Conservation (phyloP, 1,140 invertebrate genomes). For the Lamellibrachia luymesi region DNA sequence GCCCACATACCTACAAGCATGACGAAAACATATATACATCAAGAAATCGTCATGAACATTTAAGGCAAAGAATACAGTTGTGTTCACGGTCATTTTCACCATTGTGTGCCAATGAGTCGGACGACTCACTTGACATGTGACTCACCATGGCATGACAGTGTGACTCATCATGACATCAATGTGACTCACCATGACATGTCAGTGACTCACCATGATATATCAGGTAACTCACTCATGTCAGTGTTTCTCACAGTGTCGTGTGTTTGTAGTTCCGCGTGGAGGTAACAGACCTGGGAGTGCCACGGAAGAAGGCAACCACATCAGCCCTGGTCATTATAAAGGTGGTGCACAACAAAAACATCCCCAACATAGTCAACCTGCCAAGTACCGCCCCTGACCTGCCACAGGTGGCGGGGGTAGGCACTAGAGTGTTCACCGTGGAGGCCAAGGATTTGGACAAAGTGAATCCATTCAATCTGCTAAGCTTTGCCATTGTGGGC, state of each 20-base stretch:
- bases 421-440: conserved; percentile 32
- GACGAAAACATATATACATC: too few species aligned
- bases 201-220: not conserved
- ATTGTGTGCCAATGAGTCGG: too few species aligned
- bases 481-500: conserved; percentile 33
- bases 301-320: conserved; percentile 22
- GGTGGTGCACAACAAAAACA: conserved; percentile 34
- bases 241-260: not conserved
- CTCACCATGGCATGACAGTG: not conserved
- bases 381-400: conserved; percentile 24
- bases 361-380: conserved; percentile 38
- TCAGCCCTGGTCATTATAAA: conserved; percentile 36
- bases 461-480: conserved; percentile 35
- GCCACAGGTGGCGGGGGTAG: conserved; percentile 26
- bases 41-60: too few species aligned
- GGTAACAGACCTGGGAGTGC: conserved; percentile 34
- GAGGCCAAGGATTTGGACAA: conserved; percentile 35
- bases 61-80: too few species aligned
- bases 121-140: not conserved
- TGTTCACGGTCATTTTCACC: too few species aligned
- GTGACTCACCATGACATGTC: not conserved
- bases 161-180: not conserved
- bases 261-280: conserved; percentile 31
- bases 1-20: too few species aligned
- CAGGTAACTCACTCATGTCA: not conserved